Base-by-base conservation (phyloP, 2,113 vertebrate species). In the Oreochromis tanganicae region DNA sequence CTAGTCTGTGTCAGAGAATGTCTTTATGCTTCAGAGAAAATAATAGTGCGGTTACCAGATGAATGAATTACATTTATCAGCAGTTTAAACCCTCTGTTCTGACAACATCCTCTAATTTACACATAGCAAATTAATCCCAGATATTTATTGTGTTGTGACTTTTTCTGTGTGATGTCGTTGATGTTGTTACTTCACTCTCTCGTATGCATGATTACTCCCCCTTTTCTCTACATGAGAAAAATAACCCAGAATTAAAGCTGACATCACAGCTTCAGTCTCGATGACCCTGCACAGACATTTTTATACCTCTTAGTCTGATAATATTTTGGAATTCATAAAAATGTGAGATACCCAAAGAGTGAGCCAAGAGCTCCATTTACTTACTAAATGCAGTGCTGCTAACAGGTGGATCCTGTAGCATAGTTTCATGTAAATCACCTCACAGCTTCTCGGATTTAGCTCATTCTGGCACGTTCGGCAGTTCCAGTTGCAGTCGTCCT, bases 391-490 rank as follows among this genome's bases (percentile, higher is more conserved):
- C 36, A 71, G 36, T 73, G 82, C 66, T 68, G 83, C 55, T 75
- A 24, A 82, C 55, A 17, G 27, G 68, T 83, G 38, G 48, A 32
- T 88, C 41, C 75, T 55, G 81, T 52, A 79, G 71, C 66, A 56
- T 91, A 29, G 80, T 89, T 90, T 91, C 61, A 73, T 68, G 73
- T 57, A 91, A 87, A 85, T 90, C 57, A 36, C n/a, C 29, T 14
- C 34, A 41, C 50, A 46, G 29, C 82, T 87, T 91, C 29, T 61
- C 3, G 48, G 36, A 24, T 88, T 88, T 19, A 75, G 50, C 84
- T 86, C 52, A 27, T 59, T 68, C 16, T 73, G 57, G 38, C 79
- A 6, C 8, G 50, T 50, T 87, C 6, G 5, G 3, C 3, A 38
- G 84, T 61, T 38, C 73, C 89, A 85, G 86, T 84, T 85, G 87